phyloP scores from a whole-genome alignment of 2,888 invertebrate species.

The Tricholauxania praeusta region DNA sequence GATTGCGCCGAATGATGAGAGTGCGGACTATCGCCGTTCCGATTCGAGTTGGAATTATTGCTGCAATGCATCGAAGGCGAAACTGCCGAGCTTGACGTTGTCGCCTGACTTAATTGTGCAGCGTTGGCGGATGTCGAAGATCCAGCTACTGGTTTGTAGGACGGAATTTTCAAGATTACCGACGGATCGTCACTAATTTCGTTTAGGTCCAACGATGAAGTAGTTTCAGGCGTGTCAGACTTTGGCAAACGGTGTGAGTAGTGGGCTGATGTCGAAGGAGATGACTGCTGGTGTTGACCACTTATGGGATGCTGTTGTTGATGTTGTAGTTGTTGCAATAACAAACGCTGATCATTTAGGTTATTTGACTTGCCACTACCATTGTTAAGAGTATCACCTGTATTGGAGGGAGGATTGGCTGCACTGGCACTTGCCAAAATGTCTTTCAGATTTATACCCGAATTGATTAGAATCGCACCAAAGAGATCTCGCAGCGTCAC shows the following conservation, averaged over 20 bases:
- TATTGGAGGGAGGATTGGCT: conserved; percentile 42
- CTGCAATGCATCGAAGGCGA: conserved; percentile 50
- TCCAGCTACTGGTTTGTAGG: conserved; percentile 79
- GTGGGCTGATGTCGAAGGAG: conserved; percentile 34
- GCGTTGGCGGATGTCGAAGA: conserved; percentile 55
- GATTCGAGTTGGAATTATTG: conserved; percentile 56
- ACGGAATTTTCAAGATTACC: conserved; percentile 93
- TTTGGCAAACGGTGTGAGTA: conserved; percentile 64
- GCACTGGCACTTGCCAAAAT: conserved; percentile 45
- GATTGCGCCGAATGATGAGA: conserved; percentile 63
- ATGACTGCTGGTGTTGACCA: conserved; percentile 54
- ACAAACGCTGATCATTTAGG: conserved; percentile 56
- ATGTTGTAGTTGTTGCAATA: conserved; percentile 55
- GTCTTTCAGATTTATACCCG: conserved; percentile 52
- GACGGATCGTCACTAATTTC: conserved; percentile 73
- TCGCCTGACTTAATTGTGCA: conserved; percentile 46
- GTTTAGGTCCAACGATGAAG: conserved; percentile 64
- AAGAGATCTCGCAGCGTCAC: conserved; percentile 61
- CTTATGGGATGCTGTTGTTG: conserved; percentile 44
- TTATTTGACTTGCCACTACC: conserved; percentile 48
- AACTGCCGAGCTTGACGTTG: conserved; percentile 45
- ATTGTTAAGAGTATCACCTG: conserved; percentile 53
- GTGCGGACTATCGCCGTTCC: conserved; percentile 69
- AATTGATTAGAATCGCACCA: conserved; percentile 60
- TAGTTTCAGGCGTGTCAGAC: conserved; percentile 69